Conservation (phyloP, 2,113 vertebrate species). For the Acanthochromis polyacanthus region DNA sequence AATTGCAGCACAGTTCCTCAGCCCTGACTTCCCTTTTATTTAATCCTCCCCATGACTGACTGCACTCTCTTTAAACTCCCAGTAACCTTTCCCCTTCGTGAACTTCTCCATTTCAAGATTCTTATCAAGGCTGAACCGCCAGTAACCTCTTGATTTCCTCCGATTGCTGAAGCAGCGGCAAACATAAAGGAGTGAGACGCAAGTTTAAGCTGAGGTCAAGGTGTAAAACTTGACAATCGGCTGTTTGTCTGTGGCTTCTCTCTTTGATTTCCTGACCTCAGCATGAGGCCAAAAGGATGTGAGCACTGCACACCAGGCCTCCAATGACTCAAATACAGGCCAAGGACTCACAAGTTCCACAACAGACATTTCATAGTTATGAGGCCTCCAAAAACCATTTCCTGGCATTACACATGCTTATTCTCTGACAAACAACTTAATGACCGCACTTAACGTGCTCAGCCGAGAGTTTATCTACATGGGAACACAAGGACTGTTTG, state of each 20-base stretch:
- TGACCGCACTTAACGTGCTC: constrained; percentile 28
- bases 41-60: constrained; percentile 82
- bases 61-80: constrained; percentile 83
- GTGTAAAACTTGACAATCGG: constrained; percentile 81
- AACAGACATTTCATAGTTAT: constrained; percentile 56
- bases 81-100: constrained; percentile 82
- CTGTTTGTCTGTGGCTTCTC: constrained; percentile 77
- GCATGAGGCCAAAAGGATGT: constrained; percentile 61
- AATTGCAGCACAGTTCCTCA: constrained; percentile 68
- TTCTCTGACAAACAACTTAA: constrained; percentile 66
- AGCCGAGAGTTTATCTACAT: constrained; percentile 33
- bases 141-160: constrained; percentile 83
- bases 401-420: constrained; percentile 52
- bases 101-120: constrained; percentile 86
- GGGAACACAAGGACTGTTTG: constrained; percentile 21
- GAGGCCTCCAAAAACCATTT: constrained; percentile 59
- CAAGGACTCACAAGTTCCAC: constrained; percentile 54
- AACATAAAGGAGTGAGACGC: constrained; percentile 72
- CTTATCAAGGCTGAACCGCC: constrained; percentile 84
- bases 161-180: constrained; percentile 68
- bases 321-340: constrained; percentile 53
- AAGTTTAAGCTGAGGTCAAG: constrained; percentile 81
- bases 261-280: constrained; percentile 79
- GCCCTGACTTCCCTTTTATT: constrained; percentile 78
- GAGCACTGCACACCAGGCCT: constrained; percentile 54